Evolutionary conservation across 2,797 vertebrate species (phyloP), one percentile per base, ranked within the genome.

Genomic region (Tapirus indicus): DNA sequence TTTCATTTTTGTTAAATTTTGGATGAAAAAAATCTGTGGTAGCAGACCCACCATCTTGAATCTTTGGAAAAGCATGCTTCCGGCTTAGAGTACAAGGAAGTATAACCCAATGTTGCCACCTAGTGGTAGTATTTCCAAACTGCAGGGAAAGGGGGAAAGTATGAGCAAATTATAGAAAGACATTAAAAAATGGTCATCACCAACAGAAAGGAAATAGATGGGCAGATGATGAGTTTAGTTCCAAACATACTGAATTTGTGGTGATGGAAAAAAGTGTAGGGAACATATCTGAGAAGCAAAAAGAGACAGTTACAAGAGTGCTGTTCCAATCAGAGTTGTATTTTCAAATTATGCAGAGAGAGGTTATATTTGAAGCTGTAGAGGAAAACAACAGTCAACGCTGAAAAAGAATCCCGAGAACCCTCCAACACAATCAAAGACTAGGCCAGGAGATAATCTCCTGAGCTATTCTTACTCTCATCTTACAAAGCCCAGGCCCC

Each of bases 61-160:
- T 90, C 47, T 75, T 54, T 87, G 60, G 32, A 38, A 95, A 97
- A 84, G 32, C 66, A 44, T 18, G 41, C 54, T 20, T 91, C 56
- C 0, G 3, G 79, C 2, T 94, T 72, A 74, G 44, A 85, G 68
- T 0, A 2, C 9, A 58, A 92, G 66, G 52, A 94, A 38, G 64
- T n/a, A 23, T 71, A 88, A 96, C 93, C 17, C 94, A 89, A 93
- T 18, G 84, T 12, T 13, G 95, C 97, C 98, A 98, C 94, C 94
- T 97, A 95, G 88, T 94, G 97, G 94, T 79, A 38, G 32, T 1
- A 68, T 54, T 82, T 27, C 85, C 89, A 80, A 94, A 91, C 96
- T 98, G 68, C 96, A 87, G 74, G 94, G 47, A 92, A 94, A 88
- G 44, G 32, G 17, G 25, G 21, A 75, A 68, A 62, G 17, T 5